These are phyloP conservation scores for Eristalis pertinax DNA, from an alignment of 2,888 invertebrate genomes.

Conservation along the genomic window DNA sequence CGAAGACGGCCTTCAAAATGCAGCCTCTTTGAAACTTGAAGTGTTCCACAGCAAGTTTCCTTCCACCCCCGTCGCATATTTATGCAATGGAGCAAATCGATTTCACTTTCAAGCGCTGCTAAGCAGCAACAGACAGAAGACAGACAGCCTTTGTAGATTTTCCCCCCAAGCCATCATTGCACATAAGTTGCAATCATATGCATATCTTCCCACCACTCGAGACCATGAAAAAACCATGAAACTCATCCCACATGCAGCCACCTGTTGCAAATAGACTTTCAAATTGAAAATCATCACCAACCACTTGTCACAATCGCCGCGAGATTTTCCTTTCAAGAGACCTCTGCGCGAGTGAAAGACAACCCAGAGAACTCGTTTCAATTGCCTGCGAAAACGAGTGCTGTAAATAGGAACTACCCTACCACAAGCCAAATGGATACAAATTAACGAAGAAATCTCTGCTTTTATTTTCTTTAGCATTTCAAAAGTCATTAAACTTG, in stretches of 20 bases:
- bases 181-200: neutral
- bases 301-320: neutral
- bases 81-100: neutral
- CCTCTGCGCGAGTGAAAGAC: neutral
- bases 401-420: neutral
- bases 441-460: neutral
- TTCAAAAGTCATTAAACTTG: slow-evolving; percentile 40
- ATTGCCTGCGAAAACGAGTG: neutral
- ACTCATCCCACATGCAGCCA: neutral
- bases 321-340: neutral
- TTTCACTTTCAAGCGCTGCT: neutral
- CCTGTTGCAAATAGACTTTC: neutral
- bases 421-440: slow-evolving; percentile 2
- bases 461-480: slow-evolving; percentile 4
- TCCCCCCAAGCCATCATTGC: neutral
- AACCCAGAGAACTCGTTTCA: neutral
- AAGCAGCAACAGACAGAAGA: neutral
- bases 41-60: too few relatives aligned
- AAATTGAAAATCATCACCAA: neutral
- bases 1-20: too few relatives aligned
- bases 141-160: neutral
- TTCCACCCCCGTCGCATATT: neutral
- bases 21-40: too few relatives aligned
- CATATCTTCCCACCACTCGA: neutral
- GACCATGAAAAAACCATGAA: neutral